Base-by-base conservation (phyloP, 2,888 invertebrate species). In the Archips xylosteana region DNA sequence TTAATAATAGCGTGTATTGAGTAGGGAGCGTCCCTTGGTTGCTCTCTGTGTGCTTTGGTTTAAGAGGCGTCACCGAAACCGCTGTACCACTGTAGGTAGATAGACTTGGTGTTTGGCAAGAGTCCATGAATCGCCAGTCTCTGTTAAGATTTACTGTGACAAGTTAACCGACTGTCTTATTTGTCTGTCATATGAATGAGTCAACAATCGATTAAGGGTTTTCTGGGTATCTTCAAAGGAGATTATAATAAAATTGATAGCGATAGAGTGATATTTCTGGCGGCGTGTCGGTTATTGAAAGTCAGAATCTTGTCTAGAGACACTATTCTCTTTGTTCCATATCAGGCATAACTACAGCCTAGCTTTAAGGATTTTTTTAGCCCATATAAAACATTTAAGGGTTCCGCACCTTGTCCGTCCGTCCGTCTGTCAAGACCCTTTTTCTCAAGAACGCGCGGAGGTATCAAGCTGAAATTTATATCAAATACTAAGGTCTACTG, bases 121-220 rank as follows among this genome's bases (percentile, higher is more conserved):
- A 45, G 60, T 60, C 74, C 74, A 74, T 57, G 49, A 42, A 36
- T 15, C 66, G 71, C 65, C 49, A 65, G 64, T 61, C 64, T 69
- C 45, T 4, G 68, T 54, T 57, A 61, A 75, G 75, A 79, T 78
- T 81, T 79, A 79, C 77, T 74, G 71, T 68, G 70, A 70, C 76
- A 74, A 74, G 71, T 70, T 70, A 66, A 75, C 74, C 70, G 61
- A 75, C 75, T 71, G 75, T 77, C 75, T 78, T 79, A 68, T 75
- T 70, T 71, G 71, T 76, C 73, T 65, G 75, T 75, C 74, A 73
- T 75, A 71, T 76, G 77, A 78, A 78, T 78, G 78, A 79, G 78
- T 79, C 79, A 78, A 76, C 64, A 42, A 74, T 74, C 59, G 69
- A 70, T 74, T 64, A 74, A 63, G 32, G 47, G 47, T 63, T 47